phyloP scores from a whole-genome alignment of 2,113 vertebrate species.

The Felis chaus region DNA sequence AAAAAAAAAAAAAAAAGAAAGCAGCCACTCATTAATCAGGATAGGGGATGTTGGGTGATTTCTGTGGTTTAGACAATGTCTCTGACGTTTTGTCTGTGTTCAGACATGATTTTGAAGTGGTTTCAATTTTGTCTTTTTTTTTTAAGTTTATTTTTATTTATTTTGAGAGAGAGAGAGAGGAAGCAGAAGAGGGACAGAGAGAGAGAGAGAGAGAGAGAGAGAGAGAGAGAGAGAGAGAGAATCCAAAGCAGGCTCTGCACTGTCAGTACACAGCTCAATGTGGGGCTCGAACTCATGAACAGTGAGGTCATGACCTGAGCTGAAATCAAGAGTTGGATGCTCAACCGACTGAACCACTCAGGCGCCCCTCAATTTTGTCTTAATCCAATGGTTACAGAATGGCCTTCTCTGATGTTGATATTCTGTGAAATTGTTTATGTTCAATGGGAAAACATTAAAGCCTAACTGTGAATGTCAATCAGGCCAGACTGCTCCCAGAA shows the following conservation, averaged over 20 bases:
- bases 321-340: no score
- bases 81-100: background rate
- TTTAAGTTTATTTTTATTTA: no score
- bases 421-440: background rate
- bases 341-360: no score
- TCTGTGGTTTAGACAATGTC: background rate
- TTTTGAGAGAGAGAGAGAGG: no score
- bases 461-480: background rate
- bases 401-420: background rate
- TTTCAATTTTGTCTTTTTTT: constrained; percentile 7
- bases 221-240: no score
- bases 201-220: no score
- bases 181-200: no score
- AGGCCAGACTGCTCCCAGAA: background rate
- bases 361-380: background rate
- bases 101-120: background rate
- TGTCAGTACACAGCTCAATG: no score
- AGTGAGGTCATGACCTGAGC: no score
- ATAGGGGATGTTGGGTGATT: background rate
- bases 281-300: no score
- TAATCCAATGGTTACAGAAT: background rate
- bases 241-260: no score
- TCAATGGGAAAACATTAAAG: background rate
- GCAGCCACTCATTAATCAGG: background rate
- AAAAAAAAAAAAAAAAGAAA: background rate